Percentiles rank a stretch among this genome's conserved stretches.
Conservation (phyloP, 2,888 invertebrate species). For the Leistus spinibarbis region DNA sequence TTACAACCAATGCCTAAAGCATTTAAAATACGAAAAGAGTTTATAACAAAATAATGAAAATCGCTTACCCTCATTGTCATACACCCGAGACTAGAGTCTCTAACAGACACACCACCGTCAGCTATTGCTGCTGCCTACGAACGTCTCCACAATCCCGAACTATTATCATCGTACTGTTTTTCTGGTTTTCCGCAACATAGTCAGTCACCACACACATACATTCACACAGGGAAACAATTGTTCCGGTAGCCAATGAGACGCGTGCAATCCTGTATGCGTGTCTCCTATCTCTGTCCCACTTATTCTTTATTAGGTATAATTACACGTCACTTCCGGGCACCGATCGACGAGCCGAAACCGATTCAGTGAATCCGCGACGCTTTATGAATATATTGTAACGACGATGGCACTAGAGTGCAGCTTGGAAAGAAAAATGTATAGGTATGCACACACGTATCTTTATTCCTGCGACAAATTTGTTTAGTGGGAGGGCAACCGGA, state of each 20-base stretch:
- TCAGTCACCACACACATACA: not conserved
- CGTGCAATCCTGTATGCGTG: not conserved
- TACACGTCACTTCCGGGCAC: conserved; percentile 47
- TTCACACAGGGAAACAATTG: conserved; percentile 3
- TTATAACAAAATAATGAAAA: not conserved
- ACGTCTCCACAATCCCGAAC: not conserved
- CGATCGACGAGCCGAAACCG: conserved; percentile 45
- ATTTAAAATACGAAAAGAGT: no score
- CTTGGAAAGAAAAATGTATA: no score
- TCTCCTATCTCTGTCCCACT: conserved; percentile 40
- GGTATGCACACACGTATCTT: no score
- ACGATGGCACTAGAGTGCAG: no score
- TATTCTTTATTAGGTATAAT: conserved; percentile 48
- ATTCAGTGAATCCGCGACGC: conserved; percentile 14
- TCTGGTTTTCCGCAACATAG: not conserved
- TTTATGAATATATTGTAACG: conserved; percentile 3
- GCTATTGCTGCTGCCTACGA: not conserved
- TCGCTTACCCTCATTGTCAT: not conserved
- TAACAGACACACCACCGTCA: not conserved
- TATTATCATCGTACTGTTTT: not conserved
- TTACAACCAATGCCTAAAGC: no score
- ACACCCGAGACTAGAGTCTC: not conserved
- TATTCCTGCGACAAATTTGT: no score
- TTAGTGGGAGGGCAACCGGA: not conserved
- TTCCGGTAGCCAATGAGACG: conserved; percentile 19